phyloP scores from a whole-genome alignment of 2,888 invertebrate species.

The Cantharis lateralis region DNA sequence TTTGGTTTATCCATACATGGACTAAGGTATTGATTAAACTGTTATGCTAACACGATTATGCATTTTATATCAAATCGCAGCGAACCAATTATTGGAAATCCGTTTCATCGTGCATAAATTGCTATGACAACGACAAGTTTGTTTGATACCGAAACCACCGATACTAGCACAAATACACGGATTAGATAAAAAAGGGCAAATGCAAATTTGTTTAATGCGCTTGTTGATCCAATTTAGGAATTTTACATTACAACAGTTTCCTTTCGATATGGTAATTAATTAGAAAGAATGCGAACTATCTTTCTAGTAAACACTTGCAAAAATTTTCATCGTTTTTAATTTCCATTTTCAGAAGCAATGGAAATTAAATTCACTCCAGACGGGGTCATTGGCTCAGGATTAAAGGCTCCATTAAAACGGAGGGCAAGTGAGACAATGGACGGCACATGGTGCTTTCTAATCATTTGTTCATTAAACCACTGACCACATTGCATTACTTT shows the following conservation, averaged over 20 bases:
- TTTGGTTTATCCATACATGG: not conserved
- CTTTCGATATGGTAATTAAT: not conserved
- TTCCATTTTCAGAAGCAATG: not conserved
- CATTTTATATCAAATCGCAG: conserved; percentile 9
- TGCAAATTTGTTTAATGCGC: not conserved
- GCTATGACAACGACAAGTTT: not conserved
- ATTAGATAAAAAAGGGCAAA: not conserved
- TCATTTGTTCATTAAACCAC: not conserved
- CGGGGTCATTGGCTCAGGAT: not conserved
- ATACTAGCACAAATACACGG: not conserved
- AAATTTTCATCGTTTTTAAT: not conserved
- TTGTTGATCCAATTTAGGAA: not conserved
- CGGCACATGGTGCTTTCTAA: not conserved
- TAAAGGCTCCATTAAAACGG: not conserved
- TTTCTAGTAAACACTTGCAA: not conserved
- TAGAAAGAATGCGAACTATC: not conserved
- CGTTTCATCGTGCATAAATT: conserved; percentile 5
- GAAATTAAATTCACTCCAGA: not conserved
- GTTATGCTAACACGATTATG: conserved; percentile 10
- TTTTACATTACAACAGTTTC: not conserved
- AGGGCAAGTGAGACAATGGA: not conserved
- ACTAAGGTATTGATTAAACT: conserved; percentile 1
- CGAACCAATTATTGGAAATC: conserved; percentile 10
- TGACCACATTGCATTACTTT: not conserved
- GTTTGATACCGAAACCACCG: not conserved